Evolutionary conservation across 1,140 invertebrate genomes (phyloP), one percentile per base, ranked within the genome.

Genomic region (Sminthurinus signatus): DNA sequence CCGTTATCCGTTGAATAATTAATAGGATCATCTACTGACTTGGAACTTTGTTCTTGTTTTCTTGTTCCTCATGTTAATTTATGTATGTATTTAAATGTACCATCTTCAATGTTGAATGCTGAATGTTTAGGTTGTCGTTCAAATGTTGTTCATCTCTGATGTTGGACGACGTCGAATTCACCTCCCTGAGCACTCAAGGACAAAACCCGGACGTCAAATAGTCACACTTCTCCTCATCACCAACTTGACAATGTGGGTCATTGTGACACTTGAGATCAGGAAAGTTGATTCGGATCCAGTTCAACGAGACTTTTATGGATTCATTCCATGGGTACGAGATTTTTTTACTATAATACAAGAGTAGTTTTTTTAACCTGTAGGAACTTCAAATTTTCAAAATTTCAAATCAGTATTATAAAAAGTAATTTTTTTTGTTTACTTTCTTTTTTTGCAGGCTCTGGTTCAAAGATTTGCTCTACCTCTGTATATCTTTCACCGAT

Each of bases 401-500:
- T n/a, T n/a, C n/a, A n/a, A n/a, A n/a, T n/a, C n/a, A n/a, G n/a
- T n/a, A n/a, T n/a, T n/a, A n/a, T n/a, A n/a, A n/a, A n/a, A n/a
- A n/a, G n/a, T n/a, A n/a, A n/a, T n/a, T n/a, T n/a, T n/a, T n/a
- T n/a, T n/a, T n/a, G n/a, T n/a, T n/a, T n/a, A n/a, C n/a, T n/a
- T n/a, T n/a, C n/a, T n/a, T n/a, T n/a, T n/a, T n/a, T n/a, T n/a
- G n/a, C n/a, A n/a, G n/a, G n/a, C n/a, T 32, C 86, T 97, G 65
- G 88, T 98, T 27, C 90, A 93, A 74, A 88, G 92, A 69, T 84
- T 96, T 64, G 94, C 92, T 71, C 80, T 97, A 48, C 95, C 95
- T 12, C 84, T 98, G 51, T 92, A 91, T 81, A 96, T 98, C 75
- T 98, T 97, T 84, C 89, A 93, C 79, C 86, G 91, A 67, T 98